Evolutionary conservation across 2,888 invertebrate genomes (phyloP).

Genomic region (Mythimna pallens): DNA sequence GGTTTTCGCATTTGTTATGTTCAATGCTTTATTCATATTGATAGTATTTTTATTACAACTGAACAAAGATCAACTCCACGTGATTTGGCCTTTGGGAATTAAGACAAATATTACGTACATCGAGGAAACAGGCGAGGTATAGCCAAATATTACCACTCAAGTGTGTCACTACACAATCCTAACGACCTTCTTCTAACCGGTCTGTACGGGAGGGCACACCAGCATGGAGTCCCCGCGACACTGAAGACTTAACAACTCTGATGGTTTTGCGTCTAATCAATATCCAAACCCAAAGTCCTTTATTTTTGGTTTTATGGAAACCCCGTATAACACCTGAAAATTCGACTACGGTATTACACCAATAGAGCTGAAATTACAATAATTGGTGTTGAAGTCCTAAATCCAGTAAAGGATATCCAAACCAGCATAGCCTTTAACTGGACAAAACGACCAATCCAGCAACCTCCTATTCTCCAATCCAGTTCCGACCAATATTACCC

Average conservation of each 20-base stretch:
- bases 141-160: conserved; percentile 86
- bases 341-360: conserved; percentile 55
- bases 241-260: conserved; percentile 81
- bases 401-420: conserved; percentile 33
- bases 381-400: conserved; percentile 34
- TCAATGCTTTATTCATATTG: conserved; percentile 99
- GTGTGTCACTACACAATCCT: conserved; percentile 89
- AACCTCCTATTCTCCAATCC: conserved; percentile 47
- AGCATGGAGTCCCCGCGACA: conserved; percentile 87
- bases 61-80: conserved; percentile 99
- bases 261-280: conserved; percentile 82
- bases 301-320: conserved; percentile 64
- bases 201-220: conserved; percentile 89
- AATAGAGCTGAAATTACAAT: conserved; percentile 37
- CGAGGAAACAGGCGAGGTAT: conserved; percentile 98
- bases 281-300: conserved; percentile 75
- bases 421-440: conserved; percentile 46
- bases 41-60: conserved; percentile 99
- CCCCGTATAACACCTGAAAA: conserved; percentile 52
- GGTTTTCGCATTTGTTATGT: conserved; percentile 99
- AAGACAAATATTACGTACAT: conserved; percentile 98
- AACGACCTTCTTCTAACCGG: conserved; percentile 90
- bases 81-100: conserved; percentile 99
- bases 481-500: conserved; percentile 30
- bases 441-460: conserved; percentile 53